Percentiles rank a stretch among this genome's conserved stretches.
Evolutionary conservation across 2,888 invertebrate species (phyloP).

Genomic region (Agrenia bidenticulata): DNA sequence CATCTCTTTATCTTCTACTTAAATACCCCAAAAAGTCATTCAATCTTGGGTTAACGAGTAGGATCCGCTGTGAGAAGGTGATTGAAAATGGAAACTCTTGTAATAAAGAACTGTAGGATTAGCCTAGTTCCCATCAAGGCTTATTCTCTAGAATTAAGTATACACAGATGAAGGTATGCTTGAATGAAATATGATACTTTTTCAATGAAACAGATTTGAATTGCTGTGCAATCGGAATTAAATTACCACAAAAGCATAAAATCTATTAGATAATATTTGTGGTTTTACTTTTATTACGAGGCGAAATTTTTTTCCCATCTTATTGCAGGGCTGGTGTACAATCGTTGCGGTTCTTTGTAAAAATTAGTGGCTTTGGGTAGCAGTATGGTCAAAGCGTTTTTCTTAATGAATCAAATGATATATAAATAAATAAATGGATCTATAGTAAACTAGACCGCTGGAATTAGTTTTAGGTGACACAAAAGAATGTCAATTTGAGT

Average conservation of each 20-base stretch:
- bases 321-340: no score
- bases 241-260: no score
- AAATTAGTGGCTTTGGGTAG: neutral
- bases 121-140: constrained; percentile 18
- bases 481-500: constrained; percentile 16
- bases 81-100: neutral
- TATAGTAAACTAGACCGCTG: constrained; percentile 16
- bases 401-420: neutral
- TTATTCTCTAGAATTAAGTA: neutral
- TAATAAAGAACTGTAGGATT: constrained; percentile 5
- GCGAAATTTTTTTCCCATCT: no score
- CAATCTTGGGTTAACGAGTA: neutral
- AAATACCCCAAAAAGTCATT: neutral
- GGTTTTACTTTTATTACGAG: no score
- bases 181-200: no score
- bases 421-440: constrained; percentile 1
- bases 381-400: constrained; percentile 9
- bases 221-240: no score
- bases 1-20: neutral
- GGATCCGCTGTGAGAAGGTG: constrained; percentile 2
- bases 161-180: no score
- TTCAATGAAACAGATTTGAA: no score
- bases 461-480: constrained; percentile 20
- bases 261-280: no score
- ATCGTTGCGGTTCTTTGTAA: neutral